A percentile compares a stretch with the other conserved stretches of the same genome.
Evolutionary conservation across 2,888 invertebrate genomes (phyloP).

Genomic region (Psococerastis gibbosa): DNA sequence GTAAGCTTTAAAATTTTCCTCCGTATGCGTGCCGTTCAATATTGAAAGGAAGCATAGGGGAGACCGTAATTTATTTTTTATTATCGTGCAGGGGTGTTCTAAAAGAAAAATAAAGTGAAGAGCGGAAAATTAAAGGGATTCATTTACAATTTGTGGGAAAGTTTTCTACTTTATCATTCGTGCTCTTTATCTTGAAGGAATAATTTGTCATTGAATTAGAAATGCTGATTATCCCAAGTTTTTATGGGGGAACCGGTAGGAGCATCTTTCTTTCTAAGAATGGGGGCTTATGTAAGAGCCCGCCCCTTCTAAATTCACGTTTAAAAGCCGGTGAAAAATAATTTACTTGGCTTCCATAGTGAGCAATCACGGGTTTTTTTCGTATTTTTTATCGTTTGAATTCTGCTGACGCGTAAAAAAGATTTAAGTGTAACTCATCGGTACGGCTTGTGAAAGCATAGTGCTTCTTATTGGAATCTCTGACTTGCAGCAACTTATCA

Average conservation of each 20-base stretch:
- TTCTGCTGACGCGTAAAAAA: no score
- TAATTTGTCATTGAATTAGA: conserved; percentile 7
- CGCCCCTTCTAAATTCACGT: neutral
- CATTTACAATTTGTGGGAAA: conserved; percentile 10
- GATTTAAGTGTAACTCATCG: no score
- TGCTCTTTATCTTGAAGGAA: conserved; percentile 8
- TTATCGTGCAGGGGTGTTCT: neutral
- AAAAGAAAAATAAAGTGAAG: neutral
- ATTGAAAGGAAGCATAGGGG: no score
- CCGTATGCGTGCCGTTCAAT: no score
- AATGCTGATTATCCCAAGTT: conserved; percentile 9
- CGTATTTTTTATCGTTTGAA: no score
- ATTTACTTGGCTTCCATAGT: neutral
- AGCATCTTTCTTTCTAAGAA: neutral
- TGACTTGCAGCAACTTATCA: no score
- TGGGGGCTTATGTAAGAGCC: neutral
- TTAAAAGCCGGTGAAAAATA: neutral
- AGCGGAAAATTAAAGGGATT: conserved; percentile 7
- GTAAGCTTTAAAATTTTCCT: no score
- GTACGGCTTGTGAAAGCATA: no score
- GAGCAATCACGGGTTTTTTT: no score
- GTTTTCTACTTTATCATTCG: conserved; percentile 9
- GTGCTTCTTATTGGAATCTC: no score
- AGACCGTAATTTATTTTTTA: conserved; percentile 10
- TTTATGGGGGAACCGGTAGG: neutral